Conservation (phyloP, 2,113 vertebrate species). For the Toxotes jaculatrix region DNA sequence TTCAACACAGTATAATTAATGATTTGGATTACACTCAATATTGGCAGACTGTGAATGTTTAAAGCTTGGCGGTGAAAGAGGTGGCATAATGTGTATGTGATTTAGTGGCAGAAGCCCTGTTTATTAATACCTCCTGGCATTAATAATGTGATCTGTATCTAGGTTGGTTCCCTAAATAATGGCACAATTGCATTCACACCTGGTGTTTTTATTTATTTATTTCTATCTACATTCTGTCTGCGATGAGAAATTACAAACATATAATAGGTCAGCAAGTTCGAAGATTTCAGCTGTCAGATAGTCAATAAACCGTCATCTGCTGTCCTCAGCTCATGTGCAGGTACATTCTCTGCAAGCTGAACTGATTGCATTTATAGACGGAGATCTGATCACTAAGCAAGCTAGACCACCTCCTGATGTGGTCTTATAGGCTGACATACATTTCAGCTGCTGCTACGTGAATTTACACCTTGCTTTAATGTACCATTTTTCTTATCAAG, state of each 20-base stretch:
- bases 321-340: neutral
- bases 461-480: slow-evolving; percentile 16
- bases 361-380: slow-evolving; percentile 15
- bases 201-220: slow-evolving; percentile 8
- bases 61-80: neutral
- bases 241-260: neutral
- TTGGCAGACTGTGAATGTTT: neutral
- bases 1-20: neutral
- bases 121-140: slow-evolving; percentile 13
- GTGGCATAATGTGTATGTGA: neutral
- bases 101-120: neutral
- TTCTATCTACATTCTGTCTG: neutral
- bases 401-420: slow-evolving; percentile 23
- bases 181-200: neutral
- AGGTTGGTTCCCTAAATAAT: slow-evolving; percentile 5
- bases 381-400: slow-evolving; percentile 16
- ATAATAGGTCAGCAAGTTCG: slow-evolving; percentile 11
- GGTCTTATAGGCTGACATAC: slow-evolving; percentile 1
- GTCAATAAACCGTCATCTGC: slow-evolving; percentile 19
- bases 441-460: slow-evolving; percentile 25
- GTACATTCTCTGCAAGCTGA: slow-evolving; percentile 1
- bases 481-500: slow-evolving; percentile 18
- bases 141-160: slow-evolving; percentile 22
- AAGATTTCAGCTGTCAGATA: neutral
- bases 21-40: neutral